Evolutionary conservation across 2,888 invertebrate species (phyloP).

Genomic region (Callyntrura guangdongensis): DNA sequence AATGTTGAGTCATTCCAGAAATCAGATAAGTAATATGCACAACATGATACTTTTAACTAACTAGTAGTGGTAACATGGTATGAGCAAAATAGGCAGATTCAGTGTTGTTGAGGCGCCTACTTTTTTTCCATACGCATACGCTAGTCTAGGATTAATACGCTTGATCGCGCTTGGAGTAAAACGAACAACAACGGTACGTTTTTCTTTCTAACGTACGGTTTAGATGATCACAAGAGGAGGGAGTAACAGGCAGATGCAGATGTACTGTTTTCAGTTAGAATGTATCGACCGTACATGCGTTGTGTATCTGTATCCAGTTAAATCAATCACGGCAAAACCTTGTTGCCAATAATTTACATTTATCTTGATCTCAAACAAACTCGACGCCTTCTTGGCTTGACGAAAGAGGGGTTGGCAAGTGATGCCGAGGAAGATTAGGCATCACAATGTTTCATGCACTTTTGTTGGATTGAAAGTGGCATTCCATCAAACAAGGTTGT

Average conservation of each 20-base stretch:
- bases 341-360: slow-evolving; percentile 62
- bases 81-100: background rate
- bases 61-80: background rate
- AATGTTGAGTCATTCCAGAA: slow-evolving; percentile 57
- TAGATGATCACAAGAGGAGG: background rate
- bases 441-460: background rate
- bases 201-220: too few relatives aligned
- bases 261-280: background rate
- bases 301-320: slow-evolving; percentile 24
- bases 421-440: slow-evolving; percentile 1
- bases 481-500: slow-evolving; percentile 45
- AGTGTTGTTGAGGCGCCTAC: background rate
- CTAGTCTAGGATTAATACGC: too few relatives aligned
- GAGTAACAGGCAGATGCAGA: background rate
- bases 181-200: too few relatives aligned
- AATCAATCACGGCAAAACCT: slow-evolving; percentile 62
- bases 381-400: slow-evolving; percentile 38
- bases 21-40: background rate
- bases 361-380: slow-evolving; percentile 49
- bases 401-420: slow-evolving; percentile 10
- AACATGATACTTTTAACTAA: background rate
- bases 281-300: background rate
- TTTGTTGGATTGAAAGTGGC: background rate
- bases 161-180: too few relatives aligned
- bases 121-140: too few relatives aligned